Conservation (phyloP, 2,888 invertebrate species). For the Tetranychus piercei region DNA sequence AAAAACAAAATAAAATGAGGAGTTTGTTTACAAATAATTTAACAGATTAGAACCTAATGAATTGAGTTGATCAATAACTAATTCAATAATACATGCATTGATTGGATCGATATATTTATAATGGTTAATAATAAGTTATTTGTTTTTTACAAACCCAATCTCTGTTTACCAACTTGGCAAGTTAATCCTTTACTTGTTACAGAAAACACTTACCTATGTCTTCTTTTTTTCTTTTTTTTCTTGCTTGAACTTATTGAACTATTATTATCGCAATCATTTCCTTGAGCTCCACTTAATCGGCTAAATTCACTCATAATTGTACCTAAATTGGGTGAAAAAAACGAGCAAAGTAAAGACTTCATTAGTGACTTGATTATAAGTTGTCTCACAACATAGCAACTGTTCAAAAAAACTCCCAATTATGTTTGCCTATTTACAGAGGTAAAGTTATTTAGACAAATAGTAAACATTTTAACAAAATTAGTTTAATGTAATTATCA, state of each 20-base stretch:
- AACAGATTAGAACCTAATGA: no score
- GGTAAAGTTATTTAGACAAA: no score
- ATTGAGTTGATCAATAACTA: no score
- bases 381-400: neutral
- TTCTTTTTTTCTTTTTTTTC: slow-evolving; percentile 11
- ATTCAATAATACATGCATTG: neutral
- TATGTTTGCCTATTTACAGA: no score
- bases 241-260: neutral
- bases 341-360: neutral
- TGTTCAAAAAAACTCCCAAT: neutral
- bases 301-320: slow-evolving; percentile 9
- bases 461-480: no score
- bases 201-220: slow-evolving; percentile 6
- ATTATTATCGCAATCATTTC: neutral
- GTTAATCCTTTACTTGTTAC: neutral
- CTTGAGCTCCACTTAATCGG: neutral
- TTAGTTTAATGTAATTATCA: no score
- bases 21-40: no score
- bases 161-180: neutral
- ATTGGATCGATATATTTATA: neutral
- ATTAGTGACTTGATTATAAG: neutral
- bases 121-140: no score
- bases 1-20: neutral
- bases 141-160: no score
- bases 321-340: slow-evolving; percentile 2